Percentiles rank a stretch among this genome's conserved stretches.
Evolutionary conservation across 2,888 invertebrate genomes (phyloP).

Genomic region (Drosophila mulleri): DNA sequence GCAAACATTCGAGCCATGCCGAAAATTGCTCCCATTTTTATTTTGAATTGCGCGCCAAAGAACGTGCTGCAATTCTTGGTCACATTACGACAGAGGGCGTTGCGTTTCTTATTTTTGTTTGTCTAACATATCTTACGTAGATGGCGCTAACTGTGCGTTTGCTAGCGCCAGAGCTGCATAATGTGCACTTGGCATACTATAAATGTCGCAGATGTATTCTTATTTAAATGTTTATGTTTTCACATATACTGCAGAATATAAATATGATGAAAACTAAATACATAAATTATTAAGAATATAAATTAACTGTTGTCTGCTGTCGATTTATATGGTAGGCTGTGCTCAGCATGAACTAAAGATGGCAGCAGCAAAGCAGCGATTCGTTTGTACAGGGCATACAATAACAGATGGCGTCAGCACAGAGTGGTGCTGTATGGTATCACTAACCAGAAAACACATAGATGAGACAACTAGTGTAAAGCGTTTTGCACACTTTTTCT

Average conservation of each 20-base stretch:
- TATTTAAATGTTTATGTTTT: too few species aligned
- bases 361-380: not conserved
- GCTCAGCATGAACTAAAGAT: not conserved
- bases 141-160: constrained; percentile 11
- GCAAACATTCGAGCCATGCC: constrained; percentile 8
- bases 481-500: too few species aligned
- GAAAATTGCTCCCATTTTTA: not conserved
- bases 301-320: not conserved
- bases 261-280: too few species aligned
- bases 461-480: too few species aligned
- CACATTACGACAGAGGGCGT: constrained; percentile 8
- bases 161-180: not conserved
- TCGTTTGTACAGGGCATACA: too few species aligned
- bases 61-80: not conserved
- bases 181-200: too few species aligned
- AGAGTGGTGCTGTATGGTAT: too few species aligned
- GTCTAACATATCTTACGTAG: not conserved
- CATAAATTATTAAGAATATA: too few species aligned
- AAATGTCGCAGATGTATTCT: too few species aligned
- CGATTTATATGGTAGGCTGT: not conserved
- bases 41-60: constrained; percentile 32
- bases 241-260: too few species aligned
- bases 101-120: accelerated
- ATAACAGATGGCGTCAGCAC: not conserved
- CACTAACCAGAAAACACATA: too few species aligned